phyloP scores from a whole-genome alignment of 2,888 invertebrate genomes.

The Napeogenes sylphis region DNA sequence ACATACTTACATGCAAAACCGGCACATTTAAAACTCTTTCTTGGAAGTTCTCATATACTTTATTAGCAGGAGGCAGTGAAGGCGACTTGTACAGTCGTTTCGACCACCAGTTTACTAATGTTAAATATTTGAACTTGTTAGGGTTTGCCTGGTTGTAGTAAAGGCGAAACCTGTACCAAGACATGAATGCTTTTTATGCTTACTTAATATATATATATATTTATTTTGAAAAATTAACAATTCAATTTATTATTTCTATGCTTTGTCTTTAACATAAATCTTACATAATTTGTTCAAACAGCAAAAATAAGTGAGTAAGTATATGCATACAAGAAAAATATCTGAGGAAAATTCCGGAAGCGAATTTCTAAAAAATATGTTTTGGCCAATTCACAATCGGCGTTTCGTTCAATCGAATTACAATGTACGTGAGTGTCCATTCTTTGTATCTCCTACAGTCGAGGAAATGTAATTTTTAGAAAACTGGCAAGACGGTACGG shows the following conservation, averaged over 20 bases:
- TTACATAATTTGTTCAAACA: background rate
- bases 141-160: constrained; percentile 85
- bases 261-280: too few species aligned
- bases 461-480: constrained; percentile 63
- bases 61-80: constrained; percentile 78
- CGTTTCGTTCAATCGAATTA: constrained; percentile 68
- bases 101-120: constrained; percentile 86
- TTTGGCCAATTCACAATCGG: constrained; percentile 68
- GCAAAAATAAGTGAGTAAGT: background rate
- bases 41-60: constrained; percentile 81
- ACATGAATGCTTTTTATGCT: background rate
- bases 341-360: constrained; percentile 23
- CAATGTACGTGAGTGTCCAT: constrained; percentile 64
- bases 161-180: constrained; percentile 78
- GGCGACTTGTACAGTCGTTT: constrained; percentile 82
- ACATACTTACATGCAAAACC: constrained; percentile 81
- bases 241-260: too few species aligned
- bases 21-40: constrained; percentile 82
- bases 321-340: constrained; percentile 19
- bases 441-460: constrained; percentile 46
- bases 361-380: constrained; percentile 63
- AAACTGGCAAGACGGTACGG: constrained; percentile 40
- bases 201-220: background rate
- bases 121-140: constrained; percentile 75
- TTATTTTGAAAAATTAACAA: too few species aligned